These are phyloP conservation scores for Poecilia gillii DNA, from an alignment of 2,797 vertebrate species.

Conservation along the genomic window DNA sequence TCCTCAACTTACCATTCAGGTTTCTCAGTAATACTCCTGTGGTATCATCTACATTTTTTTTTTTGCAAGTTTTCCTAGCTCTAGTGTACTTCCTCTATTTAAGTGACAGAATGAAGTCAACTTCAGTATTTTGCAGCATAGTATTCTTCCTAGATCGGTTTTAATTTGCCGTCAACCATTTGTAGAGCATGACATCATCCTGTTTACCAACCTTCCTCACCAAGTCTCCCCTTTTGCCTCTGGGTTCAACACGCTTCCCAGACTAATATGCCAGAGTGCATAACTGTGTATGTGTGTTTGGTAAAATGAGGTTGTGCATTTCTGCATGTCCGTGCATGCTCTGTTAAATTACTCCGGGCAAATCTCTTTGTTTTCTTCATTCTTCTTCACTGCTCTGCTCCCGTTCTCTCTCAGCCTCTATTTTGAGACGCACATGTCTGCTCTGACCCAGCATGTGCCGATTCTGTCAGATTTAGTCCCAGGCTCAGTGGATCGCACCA, in stretches of 20 bases:
- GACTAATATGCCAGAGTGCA: neutral
- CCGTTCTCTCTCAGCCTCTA: constrained; percentile 51
- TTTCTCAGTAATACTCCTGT: neutral
- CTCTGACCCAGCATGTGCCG: constrained; percentile 60
- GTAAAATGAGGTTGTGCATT: constrained; percentile 17
- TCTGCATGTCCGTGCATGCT: constrained; percentile 53
- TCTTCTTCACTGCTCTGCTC: constrained; percentile 32
- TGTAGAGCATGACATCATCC: constrained; percentile 8
- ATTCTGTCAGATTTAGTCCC: constrained; percentile 64
- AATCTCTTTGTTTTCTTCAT: constrained; percentile 27
- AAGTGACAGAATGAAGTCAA: constrained; percentile 1
- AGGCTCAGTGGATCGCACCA: constrained; percentile 25
- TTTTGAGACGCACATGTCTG: constrained; percentile 70
- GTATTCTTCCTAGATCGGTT: constrained; percentile 2
- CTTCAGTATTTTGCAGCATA: neutral
- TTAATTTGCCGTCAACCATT: neutral
- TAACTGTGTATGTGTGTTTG: neutral
- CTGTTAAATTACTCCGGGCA: constrained; percentile 45
- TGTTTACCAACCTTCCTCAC: constrained; percentile 29
- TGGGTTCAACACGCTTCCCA: constrained; percentile 3
- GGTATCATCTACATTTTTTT: neutral
- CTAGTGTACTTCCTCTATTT: neutral
- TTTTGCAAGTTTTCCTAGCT: neutral
- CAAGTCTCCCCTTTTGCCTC: constrained; percentile 19
- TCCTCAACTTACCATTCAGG: neutral